Conservation (phyloP, 2,888 invertebrate species). For the Idaea dimidiata region DNA sequence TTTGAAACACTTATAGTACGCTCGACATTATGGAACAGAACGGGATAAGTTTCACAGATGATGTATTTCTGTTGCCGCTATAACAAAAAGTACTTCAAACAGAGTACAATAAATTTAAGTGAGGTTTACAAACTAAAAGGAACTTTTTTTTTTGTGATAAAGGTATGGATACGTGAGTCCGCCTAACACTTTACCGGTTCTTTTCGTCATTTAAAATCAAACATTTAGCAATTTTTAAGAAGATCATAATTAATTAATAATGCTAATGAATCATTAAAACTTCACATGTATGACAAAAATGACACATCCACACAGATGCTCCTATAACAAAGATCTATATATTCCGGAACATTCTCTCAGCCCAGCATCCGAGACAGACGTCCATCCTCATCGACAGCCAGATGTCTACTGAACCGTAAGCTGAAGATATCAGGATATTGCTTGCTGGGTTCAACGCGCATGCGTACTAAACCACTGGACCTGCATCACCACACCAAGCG, state of each 20-base stretch:
- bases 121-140: no score
- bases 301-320: constrained; percentile 8
- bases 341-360: constrained; percentile 24
- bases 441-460: constrained; percentile 33
- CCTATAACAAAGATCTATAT: not conserved
- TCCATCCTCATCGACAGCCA: constrained; percentile 11
- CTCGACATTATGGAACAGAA: no score
- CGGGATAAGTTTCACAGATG: no score
- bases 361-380: constrained; percentile 17
- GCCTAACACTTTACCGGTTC: no score
- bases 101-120: no score
- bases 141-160: constrained; percentile 10
- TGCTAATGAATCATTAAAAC: not conserved
- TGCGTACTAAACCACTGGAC: constrained; percentile 21
- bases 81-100: no score
- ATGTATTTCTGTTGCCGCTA: no score
- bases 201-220: no score
- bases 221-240: not conserved
- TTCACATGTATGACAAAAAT: not conserved
- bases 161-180: no score
- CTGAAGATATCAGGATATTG: constrained; percentile 19
- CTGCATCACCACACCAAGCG: constrained; percentile 17
- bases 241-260: not conserved
- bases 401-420: constrained; percentile 24
- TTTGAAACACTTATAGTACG: no score